Evolutionary conservation across 2,888 invertebrate genomes (phyloP).

Genomic region (Campoletis raptor): DNA sequence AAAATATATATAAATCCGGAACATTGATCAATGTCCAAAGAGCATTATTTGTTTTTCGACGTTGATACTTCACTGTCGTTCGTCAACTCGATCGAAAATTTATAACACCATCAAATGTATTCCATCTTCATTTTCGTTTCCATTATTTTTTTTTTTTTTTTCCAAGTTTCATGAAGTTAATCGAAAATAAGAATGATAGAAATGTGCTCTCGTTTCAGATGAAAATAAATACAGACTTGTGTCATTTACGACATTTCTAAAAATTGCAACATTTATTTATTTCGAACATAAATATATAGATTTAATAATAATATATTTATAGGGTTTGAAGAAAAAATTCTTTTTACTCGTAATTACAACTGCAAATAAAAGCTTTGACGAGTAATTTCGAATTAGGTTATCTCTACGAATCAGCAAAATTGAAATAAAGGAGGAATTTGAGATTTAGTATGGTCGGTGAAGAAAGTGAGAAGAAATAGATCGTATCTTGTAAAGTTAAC

Average conservation of each 20-base stretch:
- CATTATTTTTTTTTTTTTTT: neutral
- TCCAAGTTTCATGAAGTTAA: too few species aligned
- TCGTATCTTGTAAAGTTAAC: constrained; percentile 4
- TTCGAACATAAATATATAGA: neutral
- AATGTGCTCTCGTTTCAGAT: too few species aligned
- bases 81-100: neutral
- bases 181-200: too few species aligned
- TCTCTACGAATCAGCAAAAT: neutral
- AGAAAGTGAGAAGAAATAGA: neutral
- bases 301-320: too few species aligned
- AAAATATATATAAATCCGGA: constrained; percentile 20
- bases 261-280: neutral
- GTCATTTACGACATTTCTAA: neutral
- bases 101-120: neutral
- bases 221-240: too few species aligned
- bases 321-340: too few species aligned
- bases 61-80: neutral
- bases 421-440: constrained; percentile 24
- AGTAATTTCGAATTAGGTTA: neutral
- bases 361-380: neutral
- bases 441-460: constrained; percentile 25
- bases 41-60: neutral
- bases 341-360: neutral
- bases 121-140: neutral
- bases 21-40: constrained; percentile 13